A percentile compares a stretch with the other conserved stretches of the same genome.
Conservation (phyloP, 2,888 invertebrate genomes). For the Drepanosiphum platanoidis region DNA sequence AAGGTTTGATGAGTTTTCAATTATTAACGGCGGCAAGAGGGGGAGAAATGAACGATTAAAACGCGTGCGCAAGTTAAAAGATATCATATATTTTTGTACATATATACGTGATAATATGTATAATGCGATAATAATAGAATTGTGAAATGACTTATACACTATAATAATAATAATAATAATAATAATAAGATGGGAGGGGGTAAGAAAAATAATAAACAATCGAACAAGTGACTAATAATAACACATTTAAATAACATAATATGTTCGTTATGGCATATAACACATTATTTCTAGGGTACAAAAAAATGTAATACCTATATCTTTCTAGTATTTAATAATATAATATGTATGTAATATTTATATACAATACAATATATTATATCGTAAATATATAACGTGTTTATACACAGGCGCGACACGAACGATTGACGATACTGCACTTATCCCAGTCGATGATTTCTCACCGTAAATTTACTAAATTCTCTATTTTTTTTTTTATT, state of each 20-base stretch:
- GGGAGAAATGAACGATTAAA: not conserved
- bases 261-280: conserved; percentile 61
- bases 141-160: conserved; percentile 49
- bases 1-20: conserved; percentile 30
- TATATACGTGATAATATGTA: not conserved
- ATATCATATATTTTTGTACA: not conserved
- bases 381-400: no score
- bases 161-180: not conserved
- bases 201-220: conserved; percentile 18
- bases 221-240: conserved; percentile 59
- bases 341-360: conserved; percentile 36
- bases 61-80: conserved; percentile 23
- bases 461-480: no score
- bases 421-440: no score
- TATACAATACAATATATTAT: conserved; percentile 24
- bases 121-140: conserved; percentile 2
- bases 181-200: no score
- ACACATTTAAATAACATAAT: conserved; percentile 59
- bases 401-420: no score
- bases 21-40: conserved; percentile 33
- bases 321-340: no score
- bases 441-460: no score
- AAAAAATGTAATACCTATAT: conserved; percentile 29
- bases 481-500: no score
- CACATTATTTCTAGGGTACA: conserved; percentile 58